Base-by-base conservation (phyloP, 2,797 vertebrate species). In the Ctenopoma kingsleyae region DNA sequence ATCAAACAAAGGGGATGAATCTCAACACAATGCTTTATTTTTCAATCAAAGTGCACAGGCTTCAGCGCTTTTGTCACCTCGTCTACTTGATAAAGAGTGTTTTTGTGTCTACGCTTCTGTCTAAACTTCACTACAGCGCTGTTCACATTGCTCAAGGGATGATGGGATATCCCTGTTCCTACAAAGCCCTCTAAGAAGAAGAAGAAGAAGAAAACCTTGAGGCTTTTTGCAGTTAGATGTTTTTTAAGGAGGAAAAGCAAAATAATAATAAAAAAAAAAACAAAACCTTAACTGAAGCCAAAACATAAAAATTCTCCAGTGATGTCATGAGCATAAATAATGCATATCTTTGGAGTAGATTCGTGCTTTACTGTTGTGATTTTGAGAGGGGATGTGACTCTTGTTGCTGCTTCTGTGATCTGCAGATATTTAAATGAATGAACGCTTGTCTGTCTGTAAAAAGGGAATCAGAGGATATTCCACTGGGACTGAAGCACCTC, bases 401-500 rank as follows among this genome's bases (percentile, higher is more conserved):
- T 76, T 60, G 67, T 82, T 78, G 82, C 66, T 67, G 65, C 43
- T 56, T 50, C 55, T 58, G 16, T 52, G 73, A 78, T 84, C 82
- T 83, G 77, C 75, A 76, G 85, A 86, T 78, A 86, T 86, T 67
- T 77, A 61, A 80, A 69, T 82, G 86, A 86, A 84, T 85, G 85
- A 85, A 80, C 81, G 80, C 73, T 90, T 85, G 87, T 84, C 84
- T 78, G 82, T 87, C 64, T 63, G 67, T 32, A 52, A 75, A 87
- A 83, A 67, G 61, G 75, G 78, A 83, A 52, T 56, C 66, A 81
- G 69, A 84, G 78, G 85, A 60, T 81, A 64, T 16, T 90, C 90
- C 90, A 15, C 47, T 20, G 90, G 91, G 89, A 87, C 40, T 1
- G 43, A 84, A 91, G 89, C 84, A 7, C 89, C 92, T 93, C 93